Evolutionary conservation across 2,888 invertebrate genomes (phyloP).

Genomic region (Erannis defoliaria): DNA sequence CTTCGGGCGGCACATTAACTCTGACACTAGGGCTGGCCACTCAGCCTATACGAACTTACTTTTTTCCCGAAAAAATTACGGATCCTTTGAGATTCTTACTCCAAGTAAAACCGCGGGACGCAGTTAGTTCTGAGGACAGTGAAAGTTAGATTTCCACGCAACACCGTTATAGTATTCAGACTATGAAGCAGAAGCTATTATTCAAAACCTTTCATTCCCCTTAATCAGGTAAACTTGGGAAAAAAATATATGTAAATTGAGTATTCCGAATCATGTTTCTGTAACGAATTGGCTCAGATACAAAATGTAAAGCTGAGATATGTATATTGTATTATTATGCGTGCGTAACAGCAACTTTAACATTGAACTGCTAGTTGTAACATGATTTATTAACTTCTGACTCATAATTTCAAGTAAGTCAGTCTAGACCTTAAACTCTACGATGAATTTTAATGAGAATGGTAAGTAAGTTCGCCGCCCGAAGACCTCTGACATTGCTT

Average conservation of each 20-base stretch:
- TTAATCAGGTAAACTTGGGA: conserved; percentile 13
- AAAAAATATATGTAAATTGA: not conserved
- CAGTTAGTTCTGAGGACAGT: too few relatives aligned
- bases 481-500: too few relatives aligned
- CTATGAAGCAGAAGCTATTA: not conserved
- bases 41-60: too few relatives aligned
- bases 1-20: too few relatives aligned
- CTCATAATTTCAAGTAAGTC: conserved; percentile 5
- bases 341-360: conserved; percentile 25
- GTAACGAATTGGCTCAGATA: conserved; percentile 20
- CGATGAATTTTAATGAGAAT: conserved; percentile 18
- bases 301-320: conserved; percentile 18
- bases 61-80: too few relatives aligned
- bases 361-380: conserved; percentile 31
- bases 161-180: not conserved
- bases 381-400: conserved; percentile 29
- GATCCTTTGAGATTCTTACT: too few relatives aligned
- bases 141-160: not conserved
- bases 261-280: not conserved
- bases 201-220: conserved; percentile 1
- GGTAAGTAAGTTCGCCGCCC: not conserved
- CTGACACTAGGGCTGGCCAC: too few relatives aligned
- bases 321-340: conserved; percentile 24
- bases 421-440: conserved; percentile 9
- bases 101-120: too few relatives aligned